Conservation (phyloP, 2,113 vertebrate genomes). For the Apus apus region DNA sequence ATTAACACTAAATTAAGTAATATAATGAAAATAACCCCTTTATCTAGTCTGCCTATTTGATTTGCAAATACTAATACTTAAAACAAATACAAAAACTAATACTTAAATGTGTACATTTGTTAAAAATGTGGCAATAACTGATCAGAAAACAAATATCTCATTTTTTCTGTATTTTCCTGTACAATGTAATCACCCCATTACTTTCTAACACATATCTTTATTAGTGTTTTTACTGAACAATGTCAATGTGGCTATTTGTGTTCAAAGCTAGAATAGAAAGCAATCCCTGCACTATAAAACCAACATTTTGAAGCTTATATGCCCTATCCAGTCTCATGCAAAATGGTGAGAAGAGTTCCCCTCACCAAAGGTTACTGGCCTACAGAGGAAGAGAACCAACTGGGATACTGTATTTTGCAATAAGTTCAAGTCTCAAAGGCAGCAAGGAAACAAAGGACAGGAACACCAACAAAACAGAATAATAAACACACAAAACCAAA, state of each 20-base stretch:
- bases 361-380: background rate
- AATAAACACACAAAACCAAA: background rate
- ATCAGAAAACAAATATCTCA: background rate
- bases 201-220: background rate
- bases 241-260: background rate
- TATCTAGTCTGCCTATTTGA: background rate
- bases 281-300: background rate
- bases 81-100: no score
- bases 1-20: background rate
- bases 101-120: background rate
- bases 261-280: background rate
- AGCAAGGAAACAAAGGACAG: background rate
- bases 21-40: background rate
- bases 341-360: background rate
- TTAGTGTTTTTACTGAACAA: background rate
- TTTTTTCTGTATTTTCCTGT: background rate
- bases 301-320: background rate
- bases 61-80: no score
- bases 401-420: background rate
- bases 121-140: background rate
- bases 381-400: background rate
- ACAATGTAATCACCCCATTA: background rate
- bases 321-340: background rate
- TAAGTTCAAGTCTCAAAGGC: background rate
- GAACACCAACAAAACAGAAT: background rate